These are phyloP conservation scores for Chalcis sispes DNA, from an alignment of 2,888 invertebrate species.

Conservation along the genomic window DNA sequence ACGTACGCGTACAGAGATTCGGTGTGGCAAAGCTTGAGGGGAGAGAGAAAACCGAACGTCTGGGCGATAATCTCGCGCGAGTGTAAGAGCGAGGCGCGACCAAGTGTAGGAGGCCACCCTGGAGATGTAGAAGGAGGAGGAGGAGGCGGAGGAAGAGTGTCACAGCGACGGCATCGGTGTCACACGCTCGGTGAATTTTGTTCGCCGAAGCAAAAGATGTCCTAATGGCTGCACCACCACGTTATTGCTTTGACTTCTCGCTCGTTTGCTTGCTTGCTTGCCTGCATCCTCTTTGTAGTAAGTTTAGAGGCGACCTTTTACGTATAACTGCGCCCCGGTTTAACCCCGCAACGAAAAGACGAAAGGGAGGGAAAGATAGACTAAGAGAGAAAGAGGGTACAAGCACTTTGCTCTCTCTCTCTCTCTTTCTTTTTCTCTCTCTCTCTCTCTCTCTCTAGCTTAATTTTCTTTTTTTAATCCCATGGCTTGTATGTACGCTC, in stretches of 20 bases:
- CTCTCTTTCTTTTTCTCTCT: too few relatives aligned
- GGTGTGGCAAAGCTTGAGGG: background rate
- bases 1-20: background rate
- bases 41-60: background rate
- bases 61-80: background rate
- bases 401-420: too few relatives aligned
- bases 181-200: constrained; percentile 67
- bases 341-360: too few relatives aligned
- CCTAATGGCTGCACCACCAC: constrained; percentile 71
- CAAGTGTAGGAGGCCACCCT: too few relatives aligned
- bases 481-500: too few relatives aligned
- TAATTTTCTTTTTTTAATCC: too few relatives aligned
- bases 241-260: constrained; percentile 64
- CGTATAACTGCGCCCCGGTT: too few relatives aligned
- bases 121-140: background rate
- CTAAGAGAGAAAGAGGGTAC: too few relatives aligned
- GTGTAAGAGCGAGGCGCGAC: background rate
- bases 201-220: constrained; percentile 70
- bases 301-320: too few relatives aligned
- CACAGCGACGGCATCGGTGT: background rate
- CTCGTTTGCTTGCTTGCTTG: constrained; percentile 49
- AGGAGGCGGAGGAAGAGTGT: background rate
- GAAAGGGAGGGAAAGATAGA: too few relatives aligned
- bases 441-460: too few relatives aligned
- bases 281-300: constrained; percentile 70